Evolutionary conservation across 2,797 vertebrate genomes (phyloP), one percentile per base, ranked within the genome.

Genomic region (Pogonophryne albipinna): DNA sequence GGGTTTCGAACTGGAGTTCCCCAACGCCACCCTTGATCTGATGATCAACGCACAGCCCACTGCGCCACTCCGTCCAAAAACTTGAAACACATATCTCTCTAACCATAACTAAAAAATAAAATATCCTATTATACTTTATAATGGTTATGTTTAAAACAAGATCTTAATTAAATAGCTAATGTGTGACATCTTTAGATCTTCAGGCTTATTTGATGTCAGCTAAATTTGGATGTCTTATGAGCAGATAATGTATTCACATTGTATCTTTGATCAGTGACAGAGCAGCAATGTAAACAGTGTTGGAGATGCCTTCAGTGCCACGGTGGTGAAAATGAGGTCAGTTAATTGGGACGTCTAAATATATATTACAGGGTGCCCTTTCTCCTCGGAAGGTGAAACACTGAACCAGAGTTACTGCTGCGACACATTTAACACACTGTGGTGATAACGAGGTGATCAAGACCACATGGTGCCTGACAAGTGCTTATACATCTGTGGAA

Each of bases 321-420:
- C 16, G 23, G 71, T 67, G 86, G 83, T 80, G 80, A 87, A 92
- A 95, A 95, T 6, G 82, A 94, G 95, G 94, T 82, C 95, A 93
- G 83, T 72, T 95, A 96, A 95, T 92, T 94, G 93, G 95, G 90
- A 89, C 95, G 41, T 87, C 93, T 95, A 95, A 95, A 94, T 95
- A 94, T 95, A 94, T 89, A 90, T 93, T 82, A 72, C 73, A 82
- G 74, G 71, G 74, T 74, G 57, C 66, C 82, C 87, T 85, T 86
- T 90, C 83, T 83, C 83, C 83, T 82, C 59, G 66, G 86, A 86
- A 89, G 90, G 91, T 93, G 90, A 91, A 58, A 38, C 52, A 51
- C 60, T 47, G 78, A 67, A 70, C 53, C 75, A 47, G 61, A 88
- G 81, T 72, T 55, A 64, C 70, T 62, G 71, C 74, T 79, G 70